Evolutionary conservation across 2,113 vertebrate genomes (phyloP).

Genomic region (Tretioscincus oriximinensis): DNA sequence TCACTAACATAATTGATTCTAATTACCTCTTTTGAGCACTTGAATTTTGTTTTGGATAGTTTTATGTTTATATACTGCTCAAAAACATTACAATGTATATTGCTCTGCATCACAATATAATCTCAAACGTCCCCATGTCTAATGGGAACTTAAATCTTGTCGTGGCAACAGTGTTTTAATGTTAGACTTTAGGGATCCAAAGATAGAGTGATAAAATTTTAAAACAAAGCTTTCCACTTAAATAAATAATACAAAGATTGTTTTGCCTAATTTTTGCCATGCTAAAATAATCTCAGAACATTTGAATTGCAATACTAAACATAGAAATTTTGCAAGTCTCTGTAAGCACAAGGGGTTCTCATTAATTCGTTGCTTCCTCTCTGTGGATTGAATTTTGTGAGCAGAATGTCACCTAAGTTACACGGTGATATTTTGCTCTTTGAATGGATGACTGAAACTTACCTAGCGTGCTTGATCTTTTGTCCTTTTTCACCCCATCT

Average conservation of each 20-base stretch:
- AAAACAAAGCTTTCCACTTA: background rate
- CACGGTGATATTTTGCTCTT: slow-evolving; percentile 14
- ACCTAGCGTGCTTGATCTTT: slow-evolving; percentile 15
- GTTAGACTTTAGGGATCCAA: background rate
- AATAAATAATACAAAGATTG: background rate
- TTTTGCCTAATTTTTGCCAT: background rate
- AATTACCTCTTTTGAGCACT: background rate
- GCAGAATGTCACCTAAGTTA: slow-evolving; percentile 14
- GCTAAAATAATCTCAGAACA: background rate
- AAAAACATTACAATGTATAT: no score
- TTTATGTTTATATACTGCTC: no score
- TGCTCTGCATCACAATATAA: no score
- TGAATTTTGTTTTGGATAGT: background rate
- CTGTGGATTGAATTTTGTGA: background rate
- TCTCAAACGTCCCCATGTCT: no score
- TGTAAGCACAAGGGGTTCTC: background rate
- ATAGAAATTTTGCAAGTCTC: background rate
- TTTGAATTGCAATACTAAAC: background rate
- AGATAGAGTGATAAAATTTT: no score
- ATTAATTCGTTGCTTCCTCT: slow-evolving; percentile 5
- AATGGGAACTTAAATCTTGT: no score
- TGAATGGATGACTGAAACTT: slow-evolving; percentile 28
- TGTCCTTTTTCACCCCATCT: slow-evolving; percentile 28
- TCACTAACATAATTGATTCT: no score
- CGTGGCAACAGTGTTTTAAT: background rate